Percentiles rank a stretch among this genome's conserved stretches.
These are phyloP conservation scores for Drosophila bifasciata DNA, from an alignment of 1,140 invertebrate genomes.

Conservation along the genomic window DNA sequence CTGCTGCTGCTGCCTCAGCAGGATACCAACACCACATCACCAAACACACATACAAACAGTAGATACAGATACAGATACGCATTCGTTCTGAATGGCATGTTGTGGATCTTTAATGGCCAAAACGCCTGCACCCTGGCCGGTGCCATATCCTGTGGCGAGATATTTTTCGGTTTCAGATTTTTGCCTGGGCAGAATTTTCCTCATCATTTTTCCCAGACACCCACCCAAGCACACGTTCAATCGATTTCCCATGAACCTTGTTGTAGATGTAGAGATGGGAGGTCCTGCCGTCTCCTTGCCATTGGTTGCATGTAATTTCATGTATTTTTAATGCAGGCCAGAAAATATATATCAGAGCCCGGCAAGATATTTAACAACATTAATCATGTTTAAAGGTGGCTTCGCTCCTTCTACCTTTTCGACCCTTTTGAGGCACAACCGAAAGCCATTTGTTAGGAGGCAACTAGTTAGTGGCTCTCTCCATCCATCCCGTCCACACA, in stretches of 20 bases:
- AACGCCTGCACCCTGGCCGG: conserved; percentile 27
- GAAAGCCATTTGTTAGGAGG: conserved; percentile 63
- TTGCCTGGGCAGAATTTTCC: conserved; percentile 12
- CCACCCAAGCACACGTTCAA: conserved; percentile 10
- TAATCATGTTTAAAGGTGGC: conserved; percentile 55
- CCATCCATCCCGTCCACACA: conserved; percentile 3
- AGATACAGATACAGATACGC: conserved; percentile 28
- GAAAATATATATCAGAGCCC: conserved; percentile 63
- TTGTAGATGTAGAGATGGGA: conserved; percentile 35
- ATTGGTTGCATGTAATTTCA: conserved; percentile 63
- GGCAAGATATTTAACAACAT: conserved; percentile 43
- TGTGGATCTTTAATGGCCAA: conserved; percentile 65
- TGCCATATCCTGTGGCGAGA: conserved; percentile 33
- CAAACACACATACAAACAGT: conserved; percentile 13
- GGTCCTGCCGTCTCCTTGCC: conserved; percentile 23
- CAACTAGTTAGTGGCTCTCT: conserved; percentile 45
- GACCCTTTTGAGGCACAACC: not conserved
- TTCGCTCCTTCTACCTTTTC: no score
- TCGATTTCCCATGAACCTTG: conserved; percentile 44
- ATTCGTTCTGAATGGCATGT: conserved; percentile 55
- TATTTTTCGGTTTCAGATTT: conserved; percentile 24
- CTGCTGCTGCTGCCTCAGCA: conserved; percentile 47
- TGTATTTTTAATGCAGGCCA: conserved; percentile 69
- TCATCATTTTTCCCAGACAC: conserved; percentile 45
- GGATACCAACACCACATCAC: conserved; percentile 41